phyloP scores from a whole-genome alignment of 2,797 vertebrate genomes.

The Pseudochaenichthys georgianus region DNA sequence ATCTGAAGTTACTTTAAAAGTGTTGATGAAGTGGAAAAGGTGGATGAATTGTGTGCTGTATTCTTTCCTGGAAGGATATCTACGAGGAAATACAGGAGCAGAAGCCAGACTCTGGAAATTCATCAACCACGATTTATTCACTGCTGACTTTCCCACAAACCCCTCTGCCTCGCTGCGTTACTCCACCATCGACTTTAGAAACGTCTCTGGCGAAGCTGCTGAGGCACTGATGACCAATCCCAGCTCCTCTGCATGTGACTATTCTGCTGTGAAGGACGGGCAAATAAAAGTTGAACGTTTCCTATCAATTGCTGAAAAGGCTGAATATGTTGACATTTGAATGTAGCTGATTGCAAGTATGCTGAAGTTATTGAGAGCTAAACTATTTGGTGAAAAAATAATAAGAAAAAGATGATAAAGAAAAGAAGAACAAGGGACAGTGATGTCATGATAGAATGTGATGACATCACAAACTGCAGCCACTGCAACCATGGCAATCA shows the following conservation, averaged over 20 bases:
- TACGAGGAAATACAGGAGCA: constrained; percentile 51
- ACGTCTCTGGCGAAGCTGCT: not conserved
- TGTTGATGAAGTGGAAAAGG: no score
- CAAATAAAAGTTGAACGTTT: not conserved
- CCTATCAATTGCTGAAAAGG: no score
- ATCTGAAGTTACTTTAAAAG: no score
- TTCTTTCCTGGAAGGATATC: constrained; percentile 21
- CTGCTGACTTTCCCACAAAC: not conserved
- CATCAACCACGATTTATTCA: not conserved
- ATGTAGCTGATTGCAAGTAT: no score
- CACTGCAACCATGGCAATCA: no score
- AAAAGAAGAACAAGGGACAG: no score
- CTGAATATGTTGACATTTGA: not conserved
- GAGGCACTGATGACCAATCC: not conserved
- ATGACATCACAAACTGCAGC: no score
- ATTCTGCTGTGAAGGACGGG: not conserved
- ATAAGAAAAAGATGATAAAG: no score
- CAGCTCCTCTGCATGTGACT: constrained; percentile 16
- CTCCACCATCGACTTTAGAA: not conserved
- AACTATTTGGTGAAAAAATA: no score
- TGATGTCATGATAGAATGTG: no score
- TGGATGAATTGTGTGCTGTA: no score
- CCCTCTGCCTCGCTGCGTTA: constrained; percentile 1
- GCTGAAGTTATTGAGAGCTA: no score
- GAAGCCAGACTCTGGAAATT: not conserved